Conservation (phyloP, 2,113 vertebrate genomes). For the Melanocharis versteri region DNA sequence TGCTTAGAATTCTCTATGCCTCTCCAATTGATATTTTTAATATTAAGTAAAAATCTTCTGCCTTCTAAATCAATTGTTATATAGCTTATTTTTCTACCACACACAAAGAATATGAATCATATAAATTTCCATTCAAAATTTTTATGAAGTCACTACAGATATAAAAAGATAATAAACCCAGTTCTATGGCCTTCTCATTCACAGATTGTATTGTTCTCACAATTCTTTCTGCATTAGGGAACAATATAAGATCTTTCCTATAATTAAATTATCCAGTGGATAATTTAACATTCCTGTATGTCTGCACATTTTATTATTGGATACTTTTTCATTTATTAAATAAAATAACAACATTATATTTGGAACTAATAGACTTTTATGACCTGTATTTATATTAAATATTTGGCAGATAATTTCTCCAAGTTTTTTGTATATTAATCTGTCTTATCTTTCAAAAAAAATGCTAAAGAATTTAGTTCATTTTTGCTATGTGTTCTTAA, state of each 20-base stretch:
- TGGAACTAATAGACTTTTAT: neutral
- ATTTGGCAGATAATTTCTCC: neutral
- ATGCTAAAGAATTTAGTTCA: neutral
- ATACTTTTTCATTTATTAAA: neutral
- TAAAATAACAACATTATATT: neutral
- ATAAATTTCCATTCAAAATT: neutral
- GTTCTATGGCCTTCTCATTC: neutral
- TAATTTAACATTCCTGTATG: neutral
- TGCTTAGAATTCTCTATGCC: neutral
- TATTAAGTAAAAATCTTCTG: neutral
- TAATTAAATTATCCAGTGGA: neutral
- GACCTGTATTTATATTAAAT: neutral
- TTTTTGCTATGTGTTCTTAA: neutral
- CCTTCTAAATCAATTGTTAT: neutral
- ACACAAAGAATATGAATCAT: neutral
- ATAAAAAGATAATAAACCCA: neutral
- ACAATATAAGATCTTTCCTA: neutral
- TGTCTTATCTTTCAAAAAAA: neutral
- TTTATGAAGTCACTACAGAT: neutral
- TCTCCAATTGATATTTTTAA: neutral
- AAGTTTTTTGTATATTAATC: neutral
- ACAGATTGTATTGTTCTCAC: neutral
- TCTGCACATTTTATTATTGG: neutral
- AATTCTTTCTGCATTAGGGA: neutral
- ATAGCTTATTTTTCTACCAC: neutral